Conservation (phyloP, 1,140 invertebrate genomes). For the Drosophila sproati region DNA sequence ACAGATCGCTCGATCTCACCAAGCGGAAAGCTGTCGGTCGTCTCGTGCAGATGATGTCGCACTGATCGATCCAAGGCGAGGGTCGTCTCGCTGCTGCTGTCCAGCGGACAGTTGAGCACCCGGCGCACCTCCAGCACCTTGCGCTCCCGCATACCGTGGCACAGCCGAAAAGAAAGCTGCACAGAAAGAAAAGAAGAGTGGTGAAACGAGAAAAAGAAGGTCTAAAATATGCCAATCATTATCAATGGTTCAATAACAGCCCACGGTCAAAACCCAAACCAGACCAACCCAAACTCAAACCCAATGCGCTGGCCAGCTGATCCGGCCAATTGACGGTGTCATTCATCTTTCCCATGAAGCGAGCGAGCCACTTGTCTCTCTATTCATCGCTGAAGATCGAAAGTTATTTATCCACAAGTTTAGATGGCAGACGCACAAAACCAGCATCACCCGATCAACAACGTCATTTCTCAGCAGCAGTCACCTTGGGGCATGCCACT, state of each 20-base stretch:
- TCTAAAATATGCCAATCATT: constrained; percentile 47
- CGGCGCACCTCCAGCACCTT: constrained; percentile 86
- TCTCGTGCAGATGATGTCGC: constrained; percentile 85
- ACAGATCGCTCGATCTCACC: constrained; percentile 88
- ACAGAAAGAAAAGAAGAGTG: background rate
- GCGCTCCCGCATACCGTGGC: constrained; percentile 87
- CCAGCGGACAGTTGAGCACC: constrained; percentile 85
- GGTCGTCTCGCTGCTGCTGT: constrained; percentile 75
- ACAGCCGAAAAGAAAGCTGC: constrained; percentile 88
- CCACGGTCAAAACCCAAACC: constrained; percentile 2
- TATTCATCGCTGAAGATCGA: constrained; percentile 48
- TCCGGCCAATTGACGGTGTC: constrained; percentile 50
- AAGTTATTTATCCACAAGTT: constrained; percentile 57
- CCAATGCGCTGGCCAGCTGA: constrained; percentile 23
- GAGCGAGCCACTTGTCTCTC: constrained; percentile 33
- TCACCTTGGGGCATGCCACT: constrained; percentile 52
- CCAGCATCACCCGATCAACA: constrained; percentile 41
- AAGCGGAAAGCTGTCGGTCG: constrained; percentile 86
- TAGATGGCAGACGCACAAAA: constrained; percentile 7
- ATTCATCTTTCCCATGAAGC: constrained; percentile 49
- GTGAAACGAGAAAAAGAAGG: constrained; percentile 11
- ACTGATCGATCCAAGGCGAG: constrained; percentile 85
- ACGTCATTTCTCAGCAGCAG: constrained; percentile 60
- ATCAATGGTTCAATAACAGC: constrained; percentile 42
- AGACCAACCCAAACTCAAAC: constrained; percentile 2